Percentiles rank a stretch among this genome's conserved stretches.
phyloP scores from a whole-genome alignment of 2,888 invertebrate genomes.

The Entomobrya multifasciata region DNA sequence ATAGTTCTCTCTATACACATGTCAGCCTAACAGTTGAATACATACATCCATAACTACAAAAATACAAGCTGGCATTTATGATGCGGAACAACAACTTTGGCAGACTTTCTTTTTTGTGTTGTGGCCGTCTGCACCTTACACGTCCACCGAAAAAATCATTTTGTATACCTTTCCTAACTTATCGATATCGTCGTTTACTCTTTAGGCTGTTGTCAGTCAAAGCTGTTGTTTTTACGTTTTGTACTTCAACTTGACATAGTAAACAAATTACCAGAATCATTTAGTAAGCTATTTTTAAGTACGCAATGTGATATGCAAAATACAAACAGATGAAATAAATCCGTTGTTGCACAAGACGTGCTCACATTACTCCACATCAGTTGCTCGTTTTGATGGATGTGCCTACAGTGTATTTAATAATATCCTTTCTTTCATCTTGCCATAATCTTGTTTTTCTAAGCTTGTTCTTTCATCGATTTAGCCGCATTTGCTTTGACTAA shows the following conservation, averaged over 20 bases:
- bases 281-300: constrained; percentile 14
- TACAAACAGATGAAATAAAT: not conserved
- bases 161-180: not conserved
- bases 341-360: constrained; percentile 4
- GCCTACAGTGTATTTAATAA: constrained; percentile 7
- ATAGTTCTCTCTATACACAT: no score
- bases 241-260: not conserved
- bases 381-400: not conserved
- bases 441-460: not conserved
- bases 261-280: not conserved
- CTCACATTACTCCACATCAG: constrained; percentile 1
- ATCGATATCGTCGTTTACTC: not conserved
- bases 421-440: not conserved
- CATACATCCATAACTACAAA: not conserved
- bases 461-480: not conserved
- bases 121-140: not conserved
- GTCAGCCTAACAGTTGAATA: not conserved
- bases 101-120: constrained; percentile 38
- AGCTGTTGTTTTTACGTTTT: not conserved
- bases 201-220: not conserved
- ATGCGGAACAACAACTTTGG: constrained; percentile 35
- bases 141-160: no score
- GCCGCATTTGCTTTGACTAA: not conserved
- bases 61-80: constrained; percentile 9
- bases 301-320: not conserved